These are phyloP conservation scores for Cylindroiulus punctatus DNA, from an alignment of 2,888 invertebrate genomes.

Conservation along the genomic window DNA sequence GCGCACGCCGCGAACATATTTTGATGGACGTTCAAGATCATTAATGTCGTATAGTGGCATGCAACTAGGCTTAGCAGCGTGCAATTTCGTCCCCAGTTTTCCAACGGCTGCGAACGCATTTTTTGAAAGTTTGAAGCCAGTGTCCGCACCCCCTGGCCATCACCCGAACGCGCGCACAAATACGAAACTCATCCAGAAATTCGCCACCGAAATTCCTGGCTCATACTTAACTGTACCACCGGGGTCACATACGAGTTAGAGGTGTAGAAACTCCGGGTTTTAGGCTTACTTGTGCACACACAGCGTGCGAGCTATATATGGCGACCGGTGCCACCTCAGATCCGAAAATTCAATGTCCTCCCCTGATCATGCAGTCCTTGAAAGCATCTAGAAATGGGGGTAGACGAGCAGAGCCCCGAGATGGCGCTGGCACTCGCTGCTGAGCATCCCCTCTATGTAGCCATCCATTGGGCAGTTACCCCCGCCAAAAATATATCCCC, in stretches of 20 bases:
- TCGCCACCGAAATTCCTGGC: neutral
- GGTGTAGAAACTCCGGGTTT: neutral
- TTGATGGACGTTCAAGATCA: neutral
- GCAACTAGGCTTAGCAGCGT: conserved; percentile 4
- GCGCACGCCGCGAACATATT: neutral
- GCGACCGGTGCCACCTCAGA: conserved; percentile 30
- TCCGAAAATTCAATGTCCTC: conserved; percentile 28
- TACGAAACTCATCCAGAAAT: neutral
- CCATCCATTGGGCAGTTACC: conserved; percentile 23
- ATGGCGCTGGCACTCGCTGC: neutral
- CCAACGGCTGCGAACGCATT: neutral
- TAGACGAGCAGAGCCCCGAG: neutral
- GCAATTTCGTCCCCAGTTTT: neutral
- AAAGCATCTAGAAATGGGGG: conserved; percentile 31
- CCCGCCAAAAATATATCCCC: conserved; percentile 23
- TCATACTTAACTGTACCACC: conserved; percentile 4
- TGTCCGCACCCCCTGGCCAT: neutral
- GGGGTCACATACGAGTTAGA: neutral
- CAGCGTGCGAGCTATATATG: conserved; percentile 35
- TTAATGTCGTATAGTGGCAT: neutral
- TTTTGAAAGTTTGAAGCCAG: conserved; percentile 14
- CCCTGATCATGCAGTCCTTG: conserved; percentile 25
- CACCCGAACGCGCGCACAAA: neutral
- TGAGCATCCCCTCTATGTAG: neutral
- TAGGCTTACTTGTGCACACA: neutral